These are phyloP conservation scores for Tangara arthus DNA, from an alignment of 2,797 vertebrate genomes.

Conservation along the genomic window DNA sequence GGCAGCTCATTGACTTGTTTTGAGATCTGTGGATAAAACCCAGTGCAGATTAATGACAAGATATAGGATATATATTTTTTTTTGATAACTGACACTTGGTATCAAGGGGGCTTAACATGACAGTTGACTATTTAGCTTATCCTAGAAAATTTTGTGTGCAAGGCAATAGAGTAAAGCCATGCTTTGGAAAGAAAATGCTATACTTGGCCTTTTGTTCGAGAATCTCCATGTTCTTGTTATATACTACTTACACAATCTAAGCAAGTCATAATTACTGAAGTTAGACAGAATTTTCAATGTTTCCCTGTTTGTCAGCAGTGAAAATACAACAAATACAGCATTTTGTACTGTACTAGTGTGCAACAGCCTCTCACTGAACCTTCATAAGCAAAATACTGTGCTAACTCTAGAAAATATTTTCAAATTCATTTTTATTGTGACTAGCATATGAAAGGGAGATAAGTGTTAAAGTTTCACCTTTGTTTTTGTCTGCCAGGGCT, in stretches of 20 bases:
- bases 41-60: slow-evolving; percentile 28
- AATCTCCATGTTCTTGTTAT: neutral
- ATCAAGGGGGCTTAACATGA: neutral
- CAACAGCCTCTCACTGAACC: neutral
- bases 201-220: neutral
- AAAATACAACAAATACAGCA: neutral
- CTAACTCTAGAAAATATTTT: neutral
- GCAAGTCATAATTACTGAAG: accelerated
- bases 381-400: neutral
- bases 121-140: neutral
- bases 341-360: neutral
- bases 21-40: slow-evolving; percentile 11
- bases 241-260: neutral
- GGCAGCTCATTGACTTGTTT: slow-evolving; percentile 1
- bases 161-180: neutral
- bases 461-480: neutral
- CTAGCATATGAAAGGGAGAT: neutral
- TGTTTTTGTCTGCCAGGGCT: neutral
- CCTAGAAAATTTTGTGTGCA: neutral
- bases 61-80: neutral
- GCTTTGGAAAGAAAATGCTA: neutral
- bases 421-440: neutral
- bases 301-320: neutral
- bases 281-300: neutral
- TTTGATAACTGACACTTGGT: neutral